Conservation (phyloP, 2,797 vertebrate species). For the Scolopax rusticola region DNA sequence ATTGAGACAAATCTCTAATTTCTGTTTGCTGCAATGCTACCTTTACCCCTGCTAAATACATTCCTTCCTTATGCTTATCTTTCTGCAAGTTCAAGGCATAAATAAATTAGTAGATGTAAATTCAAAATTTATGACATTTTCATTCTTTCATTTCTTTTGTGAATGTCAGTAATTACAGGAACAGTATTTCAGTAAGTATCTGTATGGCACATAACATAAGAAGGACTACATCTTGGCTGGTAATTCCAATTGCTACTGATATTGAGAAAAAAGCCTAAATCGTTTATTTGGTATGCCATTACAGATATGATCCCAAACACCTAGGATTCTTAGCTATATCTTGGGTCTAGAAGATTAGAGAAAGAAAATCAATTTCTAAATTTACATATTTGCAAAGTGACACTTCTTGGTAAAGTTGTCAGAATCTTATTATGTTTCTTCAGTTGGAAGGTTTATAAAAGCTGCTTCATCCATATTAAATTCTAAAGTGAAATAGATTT, state of each 20-base stretch:
- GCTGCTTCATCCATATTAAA: constrained; percentile 44
- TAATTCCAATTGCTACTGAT: background rate
- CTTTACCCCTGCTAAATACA: background rate
- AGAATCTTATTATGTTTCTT: constrained; percentile 13
- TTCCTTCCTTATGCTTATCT: background rate
- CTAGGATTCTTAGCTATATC: background rate
- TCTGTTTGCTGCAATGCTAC: background rate
- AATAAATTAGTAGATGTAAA: background rate
- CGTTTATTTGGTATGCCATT: background rate
- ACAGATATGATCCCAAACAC: background rate
- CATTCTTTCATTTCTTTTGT: background rate
- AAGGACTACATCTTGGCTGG: background rate
- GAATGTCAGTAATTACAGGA: background rate
- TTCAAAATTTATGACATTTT: background rate
- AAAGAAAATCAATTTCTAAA: background rate
- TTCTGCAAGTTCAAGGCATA: background rate
- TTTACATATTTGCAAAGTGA: background rate
- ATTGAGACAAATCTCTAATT: background rate
- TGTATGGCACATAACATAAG: background rate
- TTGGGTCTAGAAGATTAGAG: background rate
- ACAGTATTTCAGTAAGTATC: background rate
- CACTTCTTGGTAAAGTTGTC: constrained; percentile 15
- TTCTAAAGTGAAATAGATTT: constrained; percentile 44
- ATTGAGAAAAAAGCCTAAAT: background rate
- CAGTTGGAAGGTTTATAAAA: constrained; percentile 18